Base-by-base conservation (phyloP, 2,888 invertebrate genomes). In the Macrosoma leucophasiata region DNA sequence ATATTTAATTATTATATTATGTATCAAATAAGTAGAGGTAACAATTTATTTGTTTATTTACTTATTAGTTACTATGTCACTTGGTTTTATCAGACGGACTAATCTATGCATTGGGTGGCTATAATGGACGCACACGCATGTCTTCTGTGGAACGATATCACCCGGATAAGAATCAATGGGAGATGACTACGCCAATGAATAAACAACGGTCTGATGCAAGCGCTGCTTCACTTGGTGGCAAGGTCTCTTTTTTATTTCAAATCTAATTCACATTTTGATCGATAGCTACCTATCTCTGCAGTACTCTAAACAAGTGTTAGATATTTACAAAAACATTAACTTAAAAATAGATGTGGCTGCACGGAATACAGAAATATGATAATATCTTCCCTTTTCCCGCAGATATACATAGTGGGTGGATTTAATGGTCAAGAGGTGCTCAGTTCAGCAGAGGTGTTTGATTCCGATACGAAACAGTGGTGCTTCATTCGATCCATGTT, bases 31-130 rank as follows among this genome's bases (percentile, higher is more conserved):
- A n/a, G n/a, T n/a, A n/a, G n/a, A n/a, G n/a, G n/a, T n/a, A n/a
- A n/a, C n/a, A n/a, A n/a, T n/a, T n/a, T n/a, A n/a, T n/a, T n/a
- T n/a, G n/a, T n/a, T n/a, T n/a, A n/a, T n/a, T n/a, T n/a, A n/a
- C n/a, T n/a, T n/a, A n/a, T n/a, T n/a, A n/a, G n/a, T n/a, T n/a
- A n/a, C n/a, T n/a, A n/a, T n/a, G n/a, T n/a, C n/a, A n/a, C n/a
- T n/a, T n/a, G n/a, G n/a, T n/a, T n/a, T n/a, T n/a, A n/a, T 14
- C 50, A 88, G 85, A 88, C 58, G 91, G 88, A 28, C 79, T 89
- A 50, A 91, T 95, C 39, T 95, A 93, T 68, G 94, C 93, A 0
- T 86, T 94, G 52, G 95, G 95, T 1, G 94, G 94, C 0, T 94
- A 91, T 71, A 93, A 94, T 64, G 93, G 93, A 7, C 85, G 89